Evolutionary conservation across 2,888 invertebrate genomes (phyloP), one percentile per base, ranked within the genome.

Genomic region (Parnassius smintheus): DNA sequence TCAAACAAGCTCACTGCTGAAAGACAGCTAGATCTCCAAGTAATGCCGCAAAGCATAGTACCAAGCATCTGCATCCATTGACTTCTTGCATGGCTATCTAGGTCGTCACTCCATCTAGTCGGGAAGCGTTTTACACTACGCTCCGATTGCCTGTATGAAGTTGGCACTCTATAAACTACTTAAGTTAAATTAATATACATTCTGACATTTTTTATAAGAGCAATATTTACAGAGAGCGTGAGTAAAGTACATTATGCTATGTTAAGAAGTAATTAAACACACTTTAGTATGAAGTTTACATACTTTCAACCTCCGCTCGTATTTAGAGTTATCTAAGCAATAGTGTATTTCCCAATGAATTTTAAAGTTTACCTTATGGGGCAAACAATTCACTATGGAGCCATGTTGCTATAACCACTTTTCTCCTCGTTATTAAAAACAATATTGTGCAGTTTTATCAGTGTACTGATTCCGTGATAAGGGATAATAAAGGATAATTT

Each of bases 351-450:
- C 67, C 59, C 64, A 65, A 61, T 59, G 35, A 41, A 2, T 57
- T 64, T 56, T 57, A 53, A 57, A 64, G 46, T 64, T 53, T 57
- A 72, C 70, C 67, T 67, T 70, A 70, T 71, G 71, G 75, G 75
- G 75, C 74, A 76, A 71, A 75, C 70, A 74, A 74, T 73, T 75
- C 72, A 71, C 69, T 69, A 79, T 75, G 69, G 72, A 65, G 60
- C 82, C 65, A 82, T 70, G 61, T 67, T 42, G 62, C 76, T 65
- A 75, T 78, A 75, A 75, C 66, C 68, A 68, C 73, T 71, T 73
- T 66, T 61, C 64, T 69, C 63, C 64, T 69, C 70, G 72, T 71
- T 72, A 80, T 62, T 66, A 62, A 62, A 65, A 64, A 51, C 55
- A 35, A 62, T 52, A 56, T 53, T 53, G 57, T 52, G 35, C 49